Base-by-base conservation (phyloP, 2,797 vertebrate genomes). In the Huso huso region DNA sequence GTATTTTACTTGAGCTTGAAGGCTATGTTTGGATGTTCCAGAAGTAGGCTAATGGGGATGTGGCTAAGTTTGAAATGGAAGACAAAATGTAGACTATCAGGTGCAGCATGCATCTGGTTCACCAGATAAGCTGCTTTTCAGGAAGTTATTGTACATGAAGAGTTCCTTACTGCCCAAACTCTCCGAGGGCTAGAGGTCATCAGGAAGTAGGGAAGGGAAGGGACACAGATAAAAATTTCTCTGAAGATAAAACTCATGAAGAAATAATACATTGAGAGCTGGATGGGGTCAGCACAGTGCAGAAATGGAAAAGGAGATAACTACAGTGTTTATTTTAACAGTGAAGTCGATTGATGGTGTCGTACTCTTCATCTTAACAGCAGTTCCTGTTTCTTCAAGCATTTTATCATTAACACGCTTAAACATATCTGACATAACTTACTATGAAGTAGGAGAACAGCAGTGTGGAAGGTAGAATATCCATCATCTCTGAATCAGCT, bases 141-240 rank as follows among this genome's bases (percentile, higher is more conserved):
- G 92, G 93, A 94, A 93, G 91, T 92, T 76, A 72, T 91, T 85
- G 81, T 83, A 72, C 50, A 78, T 69, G 79, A 92, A 91, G 89
- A 93, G 85, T 83, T 93, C 90, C 90, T 91, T 78, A 77, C 55
- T 76, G 79, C 70, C 75, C 63, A 68, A 73, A 73, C 78, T 61
- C 76, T 81, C 72, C 73, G 65, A 81, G 71, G 73, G 79, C 65
- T 73, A 75, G 73, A 81, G 84, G 77, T 83, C 79, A 77, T 69
- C 13, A 72, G 85, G 79, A 72, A 80, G 81, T 76, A 69, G 75
- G 81, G 75, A 84, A 69, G 75, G 81, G 75, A 84, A 82, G 49
- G n/a, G 77, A 82, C 78, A 76, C 70, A 79, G 82, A 73, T 63
- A 67, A 70, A 70, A 78, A 84, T 85, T 63, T 71, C 51, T 48